Evolutionary conservation across 35 echinoderm and acorn worm species (phyloP).

Genomic region (Apostichopus californicus): DNA sequence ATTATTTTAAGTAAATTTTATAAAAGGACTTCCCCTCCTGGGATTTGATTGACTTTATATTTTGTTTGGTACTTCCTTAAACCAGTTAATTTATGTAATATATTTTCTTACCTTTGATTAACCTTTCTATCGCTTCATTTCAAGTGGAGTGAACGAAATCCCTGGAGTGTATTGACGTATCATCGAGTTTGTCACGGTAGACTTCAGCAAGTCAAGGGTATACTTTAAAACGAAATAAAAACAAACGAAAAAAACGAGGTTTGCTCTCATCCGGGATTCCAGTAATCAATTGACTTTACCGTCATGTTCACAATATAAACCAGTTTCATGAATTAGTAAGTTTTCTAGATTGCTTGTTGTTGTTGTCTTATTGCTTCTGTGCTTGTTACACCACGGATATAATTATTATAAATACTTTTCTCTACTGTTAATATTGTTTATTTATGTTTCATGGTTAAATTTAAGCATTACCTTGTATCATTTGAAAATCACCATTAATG

Average conservation of each 20-base stretch:
- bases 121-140: neutral
- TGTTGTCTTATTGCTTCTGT: no score
- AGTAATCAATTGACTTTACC: no score
- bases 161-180: neutral
- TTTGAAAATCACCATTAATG: no score
- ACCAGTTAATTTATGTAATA: neutral
- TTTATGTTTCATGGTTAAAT: no score
- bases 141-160: neutral
- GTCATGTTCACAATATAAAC: no score
- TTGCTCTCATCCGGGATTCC: no score
- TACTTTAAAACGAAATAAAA: neutral
- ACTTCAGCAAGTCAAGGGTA: neutral
- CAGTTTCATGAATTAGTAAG: no score
- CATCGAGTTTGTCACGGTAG: neutral
- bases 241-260: neutral
- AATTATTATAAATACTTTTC: no score
- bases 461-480: no score
- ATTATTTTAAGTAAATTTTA: neutral
- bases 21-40: neutral
- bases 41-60: neutral
- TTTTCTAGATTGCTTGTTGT: no score
- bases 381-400: no score
- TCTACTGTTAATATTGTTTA: no score
- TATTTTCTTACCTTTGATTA: neutral
- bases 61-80: neutral